These are phyloP conservation scores for Lepidurus packardi DNA, from an alignment of 1,140 invertebrate species.

Conservation along the genomic window DNA sequence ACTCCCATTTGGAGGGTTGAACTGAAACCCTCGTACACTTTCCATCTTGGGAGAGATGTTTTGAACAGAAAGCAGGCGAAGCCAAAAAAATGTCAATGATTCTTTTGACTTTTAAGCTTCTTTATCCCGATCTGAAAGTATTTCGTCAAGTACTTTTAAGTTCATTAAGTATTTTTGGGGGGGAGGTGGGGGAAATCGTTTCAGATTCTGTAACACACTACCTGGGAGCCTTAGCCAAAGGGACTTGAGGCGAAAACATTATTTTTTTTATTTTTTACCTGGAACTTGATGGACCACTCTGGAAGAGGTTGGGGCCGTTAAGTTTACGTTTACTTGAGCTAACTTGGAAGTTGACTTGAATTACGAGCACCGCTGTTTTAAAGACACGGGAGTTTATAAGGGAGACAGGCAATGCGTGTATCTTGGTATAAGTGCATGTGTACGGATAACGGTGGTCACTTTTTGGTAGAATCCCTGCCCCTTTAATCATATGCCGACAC, in stretches of 20 bases:
- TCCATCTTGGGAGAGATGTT: background rate
- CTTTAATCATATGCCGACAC: conserved; percentile 15
- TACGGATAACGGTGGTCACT: conserved; percentile 18
- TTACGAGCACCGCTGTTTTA: background rate
- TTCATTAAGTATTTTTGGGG: no score
- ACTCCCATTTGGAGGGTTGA: conserved; percentile 19
- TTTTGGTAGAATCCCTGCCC: conserved; percentile 16
- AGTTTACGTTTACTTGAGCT: background rate
- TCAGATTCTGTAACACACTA: background rate
- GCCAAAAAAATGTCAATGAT: no score
- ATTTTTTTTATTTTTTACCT: background rate
- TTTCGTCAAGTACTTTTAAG: no score
- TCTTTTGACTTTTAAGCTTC: no score
- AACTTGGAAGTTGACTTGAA: conserved; percentile 12
- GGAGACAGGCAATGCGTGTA: conserved; percentile 21
- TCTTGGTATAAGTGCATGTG: background rate
- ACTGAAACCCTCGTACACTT: conserved; percentile 7
- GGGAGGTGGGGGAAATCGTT: no score
- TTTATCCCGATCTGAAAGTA: no score
- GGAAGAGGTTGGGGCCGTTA: background rate
- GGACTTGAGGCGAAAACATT: background rate
- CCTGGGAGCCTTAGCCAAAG: background rate
- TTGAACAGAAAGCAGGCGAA: no score
- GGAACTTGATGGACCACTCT: background rate
- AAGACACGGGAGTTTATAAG: conserved; percentile 8